Conservation (phyloP, 2,888 invertebrate genomes). For the Aphelenchoides bicaudatus region DNA sequence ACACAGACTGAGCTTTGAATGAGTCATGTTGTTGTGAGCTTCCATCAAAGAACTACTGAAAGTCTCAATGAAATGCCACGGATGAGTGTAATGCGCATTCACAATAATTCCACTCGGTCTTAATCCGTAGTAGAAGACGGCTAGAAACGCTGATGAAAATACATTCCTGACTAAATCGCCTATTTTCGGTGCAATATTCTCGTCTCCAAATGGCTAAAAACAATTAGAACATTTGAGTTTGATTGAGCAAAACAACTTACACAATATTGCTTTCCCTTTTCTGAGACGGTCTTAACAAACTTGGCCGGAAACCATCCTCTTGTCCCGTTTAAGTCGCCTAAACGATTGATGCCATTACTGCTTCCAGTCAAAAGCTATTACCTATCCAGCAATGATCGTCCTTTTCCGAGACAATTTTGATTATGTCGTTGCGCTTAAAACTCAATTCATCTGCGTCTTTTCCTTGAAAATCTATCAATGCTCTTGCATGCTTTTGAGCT, state of each 20-base stretch:
- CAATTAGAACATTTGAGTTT: too few species aligned
- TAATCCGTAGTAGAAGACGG: constrained; percentile 54
- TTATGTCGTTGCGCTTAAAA: constrained; percentile 87
- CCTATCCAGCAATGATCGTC: constrained; percentile 67
- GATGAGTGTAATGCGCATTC: constrained; percentile 80
- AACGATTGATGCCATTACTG: too few species aligned
- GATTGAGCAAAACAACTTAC: not conserved
- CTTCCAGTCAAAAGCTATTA: too few species aligned
- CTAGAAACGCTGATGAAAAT: constrained; percentile 31
- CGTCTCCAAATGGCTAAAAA: constrained; percentile 81
- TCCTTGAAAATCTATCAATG: constrained; percentile 84
- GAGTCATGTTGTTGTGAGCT: constrained; percentile 94
- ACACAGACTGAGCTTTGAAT: constrained; percentile 89
- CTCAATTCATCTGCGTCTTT: constrained; percentile 85
- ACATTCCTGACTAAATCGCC: constrained; percentile 90
- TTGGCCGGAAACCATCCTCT: constrained; percentile 66
- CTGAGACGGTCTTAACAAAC: constrained; percentile 62
- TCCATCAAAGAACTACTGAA: constrained; percentile 92
- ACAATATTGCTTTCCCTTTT: not conserved
- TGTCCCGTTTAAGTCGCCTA: constrained; percentile 65
- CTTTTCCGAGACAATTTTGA: constrained; percentile 72
- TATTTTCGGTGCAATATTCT: constrained; percentile 90
- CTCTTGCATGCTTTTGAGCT: constrained; percentile 85
- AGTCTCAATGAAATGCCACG: constrained; percentile 84
- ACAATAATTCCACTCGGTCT: constrained; percentile 39